Base-by-base conservation (phyloP, 1,140 invertebrate species). In the Coptotermes formosanus region DNA sequence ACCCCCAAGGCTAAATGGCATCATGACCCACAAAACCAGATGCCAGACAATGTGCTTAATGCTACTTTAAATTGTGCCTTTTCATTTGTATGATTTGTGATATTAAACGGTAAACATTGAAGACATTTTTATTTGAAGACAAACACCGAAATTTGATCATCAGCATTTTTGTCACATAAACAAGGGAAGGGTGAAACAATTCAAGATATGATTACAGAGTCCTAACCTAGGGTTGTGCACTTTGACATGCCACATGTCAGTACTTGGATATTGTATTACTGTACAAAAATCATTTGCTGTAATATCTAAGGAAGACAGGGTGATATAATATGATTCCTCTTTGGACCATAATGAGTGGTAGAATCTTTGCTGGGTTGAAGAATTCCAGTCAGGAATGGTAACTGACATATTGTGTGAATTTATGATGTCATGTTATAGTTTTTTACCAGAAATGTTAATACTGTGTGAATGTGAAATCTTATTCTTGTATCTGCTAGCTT, bases 241-340 rank as follows among this genome's bases (percentile, higher is more conserved):
- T 75, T 75, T 75, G 6, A 75, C 64, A 75, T 75, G 25, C 1
- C n/a, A 75, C 64, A 30, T 75, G 64, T n/a, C n/a, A 25, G 30
- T 75, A 38, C 38, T 38, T 4, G 4, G 38, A 75, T 11, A 16
- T 75, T 30, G 25, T 75, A 30, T 30, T 75, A 0, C 25, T 75
- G 8, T 75, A 75, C 64, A 75, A 25, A n/a, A 6, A 75, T n/a
- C 6, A 75, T 75, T 75, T 75, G 25, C 64, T 75, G 14, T 69
- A 75, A 9, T 75, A n/a, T n/a, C n/a, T 75, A 75, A 75, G 64
- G 64, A 75, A 75, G 64, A 75, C 64, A 75, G 64, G 64, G 64
- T 75, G 64, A 75, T 75, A 9, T 75, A 75, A 75, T 75, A 75
- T 75, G 64, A 30, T 75, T 75, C 64, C 64, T 75, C n/a, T 75